Evolutionary conservation across 1,140 invertebrate genomes (phyloP), one percentile per base, ranked within the genome.

Genomic region (Pomacea maculata): DNA sequence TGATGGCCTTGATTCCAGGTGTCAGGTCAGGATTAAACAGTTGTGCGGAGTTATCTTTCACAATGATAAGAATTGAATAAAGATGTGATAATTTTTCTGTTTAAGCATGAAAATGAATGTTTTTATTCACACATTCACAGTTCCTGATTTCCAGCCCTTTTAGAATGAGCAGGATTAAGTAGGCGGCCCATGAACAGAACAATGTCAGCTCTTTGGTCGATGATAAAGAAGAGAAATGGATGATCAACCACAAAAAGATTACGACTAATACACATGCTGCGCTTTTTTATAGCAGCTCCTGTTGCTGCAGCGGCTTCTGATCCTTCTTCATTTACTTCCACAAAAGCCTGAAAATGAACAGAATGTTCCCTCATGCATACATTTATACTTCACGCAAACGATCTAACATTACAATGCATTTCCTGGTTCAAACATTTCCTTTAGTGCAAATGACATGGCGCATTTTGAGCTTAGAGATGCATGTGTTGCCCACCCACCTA

Each of bases 141-240:
- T 45, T 45, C n/a, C 67, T 63, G 45, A 78, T 65, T 55, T 34
- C 45, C 8, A 68, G 65, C 14, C 70, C 55, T 29, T n/a, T 9
- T 63, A 73, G 72, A 64, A 17, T 17, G 0, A 12, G 3, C 52
- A 0, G 84, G 85, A 15, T 83, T 75, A 1, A 64, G 17, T 71
- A 77, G 80, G 12, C 83, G 81, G 14, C 91, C 90, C 21, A 89
- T 85, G 77, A 90, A 90, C 25, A 90, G 61, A 21, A 91, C 80
- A 19, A 84, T 79, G 34, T 82, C 84, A 52, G 87, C 86, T 29
- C 74, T 68, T 63, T 86, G 84, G 85, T 96, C 94, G 78, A 94
- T 92, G 78, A 96, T 95, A 83, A 96, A 94, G 87, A 96, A 95
- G 34, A 95, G 90, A 88, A 96, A 96, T 1, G 95, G 95, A 71